Evolutionary conservation across 2,113 vertebrate genomes (phyloP), one percentile per base, ranked within the genome.

Genomic region (Carassius auratus): DNA sequence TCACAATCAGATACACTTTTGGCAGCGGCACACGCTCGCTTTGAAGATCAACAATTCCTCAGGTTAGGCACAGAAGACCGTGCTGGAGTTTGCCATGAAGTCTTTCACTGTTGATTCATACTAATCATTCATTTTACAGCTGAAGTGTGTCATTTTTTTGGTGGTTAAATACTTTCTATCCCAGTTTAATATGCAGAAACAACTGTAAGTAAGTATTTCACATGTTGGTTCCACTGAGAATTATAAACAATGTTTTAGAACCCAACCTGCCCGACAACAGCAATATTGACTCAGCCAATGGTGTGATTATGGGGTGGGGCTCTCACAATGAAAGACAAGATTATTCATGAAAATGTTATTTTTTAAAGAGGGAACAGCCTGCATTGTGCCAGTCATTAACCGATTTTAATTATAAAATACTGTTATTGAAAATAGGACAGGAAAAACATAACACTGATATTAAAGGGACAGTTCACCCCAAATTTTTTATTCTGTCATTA

Each of bases 1-100:
- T 88, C 62, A 80, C 85, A 86, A 84, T 86, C 59, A 68, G 71
- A 86, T 79, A 86, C 82, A 82, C 84, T 82, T 86, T 80, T 84
- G 62, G 77, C 62, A 81, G 5, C 48, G 19, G 38, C 59, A 76
- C 4, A 42, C 36, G 3, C 33, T 38, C 8, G n/a, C 71, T 86
- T 89, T 80, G 42, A 77, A 76, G 73, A 52, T 55, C 62, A 81
- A 81, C 45, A 19, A 64, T 81, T 45, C 59, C 61, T 81, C 61
- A 26, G 61, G 61, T 48, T 66, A 66, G 19, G 36, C 61, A 66
- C 59, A 62, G 55, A 42, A 21, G 52, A 59, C n/a, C 38, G 13
- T 62, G 33, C 33, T 23, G 36, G 33, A 66, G 59, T 66, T 48
- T 64, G 26, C 74, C 26, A 21, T 7, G 8, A 59, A 78, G 15